Percentiles rank a stretch among this genome's conserved stretches.
Evolutionary conservation across 2,113 vertebrate genomes (phyloP).

Genomic region (Hemicordylus capensis): DNA sequence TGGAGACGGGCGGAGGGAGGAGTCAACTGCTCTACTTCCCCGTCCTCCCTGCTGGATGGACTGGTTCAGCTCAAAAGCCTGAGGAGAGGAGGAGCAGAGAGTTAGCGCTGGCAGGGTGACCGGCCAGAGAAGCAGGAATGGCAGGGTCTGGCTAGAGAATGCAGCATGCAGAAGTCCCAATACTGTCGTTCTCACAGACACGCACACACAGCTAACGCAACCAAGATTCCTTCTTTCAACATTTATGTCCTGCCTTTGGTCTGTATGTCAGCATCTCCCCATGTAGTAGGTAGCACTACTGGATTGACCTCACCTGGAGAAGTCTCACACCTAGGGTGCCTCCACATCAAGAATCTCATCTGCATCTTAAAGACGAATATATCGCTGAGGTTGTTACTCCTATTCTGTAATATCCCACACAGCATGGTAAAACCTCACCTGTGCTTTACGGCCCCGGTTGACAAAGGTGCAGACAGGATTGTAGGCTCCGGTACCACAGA

Average conservation of each 20-base stretch:
- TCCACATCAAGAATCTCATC: neutral
- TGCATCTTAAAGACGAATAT: neutral
- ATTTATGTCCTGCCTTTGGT: neutral
- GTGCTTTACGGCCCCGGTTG: conserved; percentile 93
- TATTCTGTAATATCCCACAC: neutral
- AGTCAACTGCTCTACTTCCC: conserved; percentile 90
- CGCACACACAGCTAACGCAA: neutral
- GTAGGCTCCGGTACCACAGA: conserved; percentile 96
- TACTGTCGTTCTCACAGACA: neutral
- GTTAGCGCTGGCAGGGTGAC: conserved; percentile 57
- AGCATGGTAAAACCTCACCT: conserved; percentile 81
- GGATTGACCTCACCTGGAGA: neutral
- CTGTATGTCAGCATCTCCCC: neutral
- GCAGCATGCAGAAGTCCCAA: neutral
- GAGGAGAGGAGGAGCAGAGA: conserved; percentile 78
- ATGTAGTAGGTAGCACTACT: neutral
- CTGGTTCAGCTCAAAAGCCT: conserved; percentile 82
- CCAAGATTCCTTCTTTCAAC: neutral
- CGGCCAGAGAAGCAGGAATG: conserved; percentile 28
- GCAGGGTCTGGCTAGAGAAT: neutral
- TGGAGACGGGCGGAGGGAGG: conserved; percentile 83
- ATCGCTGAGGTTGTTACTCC: neutral
- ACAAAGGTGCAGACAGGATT: conserved; percentile 97
- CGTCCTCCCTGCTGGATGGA: conserved; percentile 86
- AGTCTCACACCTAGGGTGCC: neutral